Percentiles rank a stretch among this genome's conserved stretches.
Conservation (phyloP, 2,113 vertebrate species). For the Chloropsis cyanopogon region DNA sequence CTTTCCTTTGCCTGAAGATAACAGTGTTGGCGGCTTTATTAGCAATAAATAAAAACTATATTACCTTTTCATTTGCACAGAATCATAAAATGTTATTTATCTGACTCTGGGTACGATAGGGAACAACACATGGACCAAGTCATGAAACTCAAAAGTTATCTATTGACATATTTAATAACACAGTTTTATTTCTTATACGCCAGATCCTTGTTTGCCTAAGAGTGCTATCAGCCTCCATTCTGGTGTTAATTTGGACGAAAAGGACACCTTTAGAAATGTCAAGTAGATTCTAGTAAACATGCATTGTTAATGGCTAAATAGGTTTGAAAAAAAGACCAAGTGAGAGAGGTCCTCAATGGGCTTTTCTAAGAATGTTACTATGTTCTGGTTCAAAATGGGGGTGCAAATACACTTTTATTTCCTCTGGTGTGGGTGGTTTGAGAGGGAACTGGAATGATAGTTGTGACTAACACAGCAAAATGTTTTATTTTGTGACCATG, state of each 20-base stretch:
- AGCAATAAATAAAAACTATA: neutral
- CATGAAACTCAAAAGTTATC: neutral
- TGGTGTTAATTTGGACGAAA: neutral
- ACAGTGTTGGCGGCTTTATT: neutral
- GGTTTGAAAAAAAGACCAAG: neutral
- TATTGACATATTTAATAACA: neutral
- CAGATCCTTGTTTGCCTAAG: neutral
- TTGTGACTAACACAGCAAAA: neutral
- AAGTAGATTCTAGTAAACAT: neutral
- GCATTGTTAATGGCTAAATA: neutral
- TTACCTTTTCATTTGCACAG: neutral
- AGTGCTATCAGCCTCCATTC: neutral
- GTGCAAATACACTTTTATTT: neutral
- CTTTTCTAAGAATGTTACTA: neutral
- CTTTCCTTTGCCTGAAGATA: neutral
- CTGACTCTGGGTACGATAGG: neutral
- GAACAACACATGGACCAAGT: neutral
- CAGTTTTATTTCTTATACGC: neutral
- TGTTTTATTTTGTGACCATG: neutral
- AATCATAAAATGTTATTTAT: neutral
- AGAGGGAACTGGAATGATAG: neutral
- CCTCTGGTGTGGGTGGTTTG: neutral
- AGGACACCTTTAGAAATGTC: neutral
- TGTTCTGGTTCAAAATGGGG: neutral
- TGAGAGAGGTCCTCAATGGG: neutral